Evolutionary conservation across 2,113 vertebrate species (phyloP).

Genomic region (Tragelaphus buxtoni): DNA sequence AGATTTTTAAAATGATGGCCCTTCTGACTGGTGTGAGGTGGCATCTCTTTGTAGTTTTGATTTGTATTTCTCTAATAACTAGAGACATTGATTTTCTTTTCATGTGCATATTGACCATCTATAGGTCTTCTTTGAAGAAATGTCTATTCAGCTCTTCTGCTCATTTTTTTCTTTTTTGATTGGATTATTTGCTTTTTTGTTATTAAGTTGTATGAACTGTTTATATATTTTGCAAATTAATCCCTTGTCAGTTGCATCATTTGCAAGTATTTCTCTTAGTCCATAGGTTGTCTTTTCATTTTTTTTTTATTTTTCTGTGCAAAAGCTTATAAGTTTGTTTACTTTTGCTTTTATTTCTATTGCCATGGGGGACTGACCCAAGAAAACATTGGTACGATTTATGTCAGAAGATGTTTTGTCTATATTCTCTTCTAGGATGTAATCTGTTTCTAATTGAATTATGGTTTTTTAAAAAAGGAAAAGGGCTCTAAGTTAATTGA

Average conservation of each 20-base stretch:
- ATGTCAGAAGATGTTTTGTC: background rate
- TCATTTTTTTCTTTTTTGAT: background rate
- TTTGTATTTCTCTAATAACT: background rate
- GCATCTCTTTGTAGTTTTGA: background rate
- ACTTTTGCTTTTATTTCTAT: background rate
- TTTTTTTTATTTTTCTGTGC: background rate
- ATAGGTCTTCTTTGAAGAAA: background rate
- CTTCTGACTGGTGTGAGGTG: background rate
- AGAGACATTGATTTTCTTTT: background rate
- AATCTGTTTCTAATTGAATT: background rate
- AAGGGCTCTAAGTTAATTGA: background rate
- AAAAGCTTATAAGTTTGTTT: background rate
- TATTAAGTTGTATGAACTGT: background rate
- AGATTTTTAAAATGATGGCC: background rate
- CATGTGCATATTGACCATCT: background rate
- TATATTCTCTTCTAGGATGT: background rate
- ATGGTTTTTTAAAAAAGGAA: background rate
- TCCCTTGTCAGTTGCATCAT: background rate
- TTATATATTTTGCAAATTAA: background rate
- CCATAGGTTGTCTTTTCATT: background rate
- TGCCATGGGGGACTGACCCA: background rate
- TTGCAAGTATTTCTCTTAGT: background rate
- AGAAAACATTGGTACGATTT: background rate
- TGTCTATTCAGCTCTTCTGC: background rate
- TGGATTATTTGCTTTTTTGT: background rate